phyloP scores from a whole-genome alignment of 2,113 vertebrate genomes.

The Dromaius novaehollandiae region DNA sequence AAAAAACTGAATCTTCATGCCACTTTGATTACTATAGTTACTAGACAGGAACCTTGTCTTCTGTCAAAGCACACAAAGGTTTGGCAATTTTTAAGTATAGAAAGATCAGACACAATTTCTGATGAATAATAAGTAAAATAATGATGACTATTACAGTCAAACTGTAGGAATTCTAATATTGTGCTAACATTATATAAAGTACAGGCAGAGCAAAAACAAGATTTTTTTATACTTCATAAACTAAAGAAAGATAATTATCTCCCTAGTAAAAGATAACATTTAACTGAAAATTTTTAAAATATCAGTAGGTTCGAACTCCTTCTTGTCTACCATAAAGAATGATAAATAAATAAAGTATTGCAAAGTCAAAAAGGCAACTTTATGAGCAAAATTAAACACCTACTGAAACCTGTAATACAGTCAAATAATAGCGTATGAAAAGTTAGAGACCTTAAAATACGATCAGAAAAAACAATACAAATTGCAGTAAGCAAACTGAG shows the following conservation, averaged over 20 bases:
- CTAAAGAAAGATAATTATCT: background rate
- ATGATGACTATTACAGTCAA: background rate
- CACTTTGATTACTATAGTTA: slow-evolving; percentile 30
- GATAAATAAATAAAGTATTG: background rate
- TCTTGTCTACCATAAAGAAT: background rate
- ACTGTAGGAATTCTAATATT: background rate
- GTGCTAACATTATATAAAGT: background rate
- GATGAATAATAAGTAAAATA: slow-evolving; percentile 8
- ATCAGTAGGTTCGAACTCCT: background rate
- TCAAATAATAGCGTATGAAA: background rate
- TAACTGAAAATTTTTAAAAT: background rate
- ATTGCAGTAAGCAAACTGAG: background rate
- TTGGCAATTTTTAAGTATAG: slow-evolving; percentile 6
- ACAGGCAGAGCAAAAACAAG: background rate
- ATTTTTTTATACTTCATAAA: background rate
- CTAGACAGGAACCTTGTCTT: background rate
- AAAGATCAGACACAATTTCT: background rate
- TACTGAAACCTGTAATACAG: background rate
- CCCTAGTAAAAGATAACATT: background rate
- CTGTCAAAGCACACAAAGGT: slow-evolving; percentile 17
- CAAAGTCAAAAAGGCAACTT: background rate
- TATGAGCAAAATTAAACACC: background rate
- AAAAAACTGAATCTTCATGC: slow-evolving; percentile 20
- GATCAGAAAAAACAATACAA: background rate
- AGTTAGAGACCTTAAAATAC: background rate